These are phyloP conservation scores for Antheraea assamensis DNA, from an alignment of 2,888 invertebrate species.

Conservation along the genomic window DNA sequence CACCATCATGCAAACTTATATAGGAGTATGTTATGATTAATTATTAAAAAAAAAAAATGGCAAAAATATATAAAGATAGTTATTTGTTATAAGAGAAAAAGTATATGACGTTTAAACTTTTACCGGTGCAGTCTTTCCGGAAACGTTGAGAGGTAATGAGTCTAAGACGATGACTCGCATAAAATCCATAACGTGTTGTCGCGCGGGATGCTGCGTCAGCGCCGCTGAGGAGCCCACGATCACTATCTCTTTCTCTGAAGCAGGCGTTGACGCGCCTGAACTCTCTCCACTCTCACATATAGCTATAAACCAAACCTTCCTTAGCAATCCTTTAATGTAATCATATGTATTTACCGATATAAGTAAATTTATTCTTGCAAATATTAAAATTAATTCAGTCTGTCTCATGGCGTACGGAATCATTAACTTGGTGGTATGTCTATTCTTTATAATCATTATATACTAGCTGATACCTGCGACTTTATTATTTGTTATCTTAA, in stretches of 20 bases:
- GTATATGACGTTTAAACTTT: slow-evolving; percentile 30
- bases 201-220: slow-evolving; percentile 89
- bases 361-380: no score
- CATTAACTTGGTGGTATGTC: no score
- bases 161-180: slow-evolving; percentile 96
- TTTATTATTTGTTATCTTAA: no score
- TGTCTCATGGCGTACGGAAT: neutral
- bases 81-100: neutral
- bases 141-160: slow-evolving; percentile 92
- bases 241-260: slow-evolving; percentile 81
- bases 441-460: no score
- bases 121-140: slow-evolving; percentile 88
- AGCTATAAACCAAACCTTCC: slow-evolving; percentile 44
- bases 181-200: slow-evolving; percentile 97
- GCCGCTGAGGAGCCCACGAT: slow-evolving; percentile 69
- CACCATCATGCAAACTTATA: slow-evolving; percentile 7
- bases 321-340: no score
- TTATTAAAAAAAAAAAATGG: neutral
- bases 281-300: slow-evolving; percentile 86
- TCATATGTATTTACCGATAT: no score
- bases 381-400: neutral
- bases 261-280: slow-evolving; percentile 91
- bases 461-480: no score
- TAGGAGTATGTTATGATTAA: slow-evolving; percentile 6
- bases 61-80: neutral